phyloP scores from a whole-genome alignment of 2,888 invertebrate species.

The Lasioglossum marginatum region DNA sequence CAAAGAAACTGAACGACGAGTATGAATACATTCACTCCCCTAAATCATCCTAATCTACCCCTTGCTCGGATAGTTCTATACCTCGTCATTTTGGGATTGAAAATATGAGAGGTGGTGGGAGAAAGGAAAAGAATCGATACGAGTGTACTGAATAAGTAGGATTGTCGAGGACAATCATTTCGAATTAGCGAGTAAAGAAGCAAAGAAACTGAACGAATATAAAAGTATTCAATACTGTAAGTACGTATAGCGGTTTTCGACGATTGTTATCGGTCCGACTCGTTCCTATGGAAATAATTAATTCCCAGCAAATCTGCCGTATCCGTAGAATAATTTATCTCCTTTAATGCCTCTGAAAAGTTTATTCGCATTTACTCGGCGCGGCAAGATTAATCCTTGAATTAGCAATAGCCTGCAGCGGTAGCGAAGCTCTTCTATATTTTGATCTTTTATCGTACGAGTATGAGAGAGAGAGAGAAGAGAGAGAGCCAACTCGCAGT shows the following conservation, averaged over 20 bases:
- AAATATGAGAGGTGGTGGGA: not conserved
- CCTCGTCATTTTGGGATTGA: not conserved
- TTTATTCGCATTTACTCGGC: conserved; percentile 16
- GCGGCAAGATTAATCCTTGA: conserved; percentile 23
- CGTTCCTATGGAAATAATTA: conserved; percentile 20
- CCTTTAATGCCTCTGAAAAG: conserved; percentile 16
- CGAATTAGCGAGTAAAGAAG: not conserved
- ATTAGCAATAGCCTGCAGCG: conserved; percentile 7
- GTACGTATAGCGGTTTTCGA: not conserved
- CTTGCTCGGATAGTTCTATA: not conserved
- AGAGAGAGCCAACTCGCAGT: not conserved
- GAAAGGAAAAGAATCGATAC: not conserved
- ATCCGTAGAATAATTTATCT: conserved; percentile 24
- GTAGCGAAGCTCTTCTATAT: conserved; percentile 9
- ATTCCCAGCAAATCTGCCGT: not conserved
- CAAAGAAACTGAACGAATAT: not conserved
- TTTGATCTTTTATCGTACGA: conserved; percentile 19
- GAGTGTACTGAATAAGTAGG: not conserved
- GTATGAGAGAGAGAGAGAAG: not conserved
- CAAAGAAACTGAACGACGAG: not conserved
- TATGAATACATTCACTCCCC: not conserved
- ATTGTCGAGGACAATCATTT: not conserved
- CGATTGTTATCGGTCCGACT: not conserved
- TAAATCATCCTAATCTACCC: conserved; percentile 37
- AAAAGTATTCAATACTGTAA: not conserved